Conservation (phyloP, 2,113 vertebrate species). For the Onychostruthus taczanowskii region DNA sequence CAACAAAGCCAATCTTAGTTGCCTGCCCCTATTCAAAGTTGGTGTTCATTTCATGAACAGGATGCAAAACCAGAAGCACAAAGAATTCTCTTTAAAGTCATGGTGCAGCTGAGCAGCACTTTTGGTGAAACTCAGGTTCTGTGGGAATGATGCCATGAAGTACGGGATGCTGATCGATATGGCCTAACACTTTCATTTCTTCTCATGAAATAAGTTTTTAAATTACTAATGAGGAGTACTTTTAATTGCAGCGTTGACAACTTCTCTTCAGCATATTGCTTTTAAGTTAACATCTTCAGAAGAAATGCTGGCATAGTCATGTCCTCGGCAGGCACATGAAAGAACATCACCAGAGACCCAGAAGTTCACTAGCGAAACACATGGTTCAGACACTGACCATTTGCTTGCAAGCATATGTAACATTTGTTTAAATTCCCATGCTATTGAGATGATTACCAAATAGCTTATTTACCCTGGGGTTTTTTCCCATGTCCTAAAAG, state of each 20-base stretch:
- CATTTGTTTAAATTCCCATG: constrained; percentile 62
- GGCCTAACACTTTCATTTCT: constrained; percentile 2
- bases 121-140: neutral
- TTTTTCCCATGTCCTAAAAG: neutral
- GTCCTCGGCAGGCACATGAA: constrained; percentile 42
- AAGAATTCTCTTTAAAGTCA: neutral
- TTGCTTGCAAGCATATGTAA: constrained; percentile 59
- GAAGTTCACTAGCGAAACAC: constrained; percentile 47
- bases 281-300: constrained; percentile 49
- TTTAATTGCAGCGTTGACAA: neutral
- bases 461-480: neutral
- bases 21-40: neutral
- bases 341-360: constrained; percentile 30
- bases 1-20: neutral
- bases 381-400: constrained; percentile 61
- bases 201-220: neutral
- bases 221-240: neutral
- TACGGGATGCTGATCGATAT: neutral
- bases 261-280: constrained; percentile 3
- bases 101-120: neutral
- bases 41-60: neutral
- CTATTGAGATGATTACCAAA: constrained; percentile 48
- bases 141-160: neutral
- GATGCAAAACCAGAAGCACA: neutral
- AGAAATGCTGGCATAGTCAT: constrained; percentile 36